Percentiles rank a stretch among this genome's conserved stretches.
Conservation (phyloP, 2,113 vertebrate genomes). For the Motacilla alba region DNA sequence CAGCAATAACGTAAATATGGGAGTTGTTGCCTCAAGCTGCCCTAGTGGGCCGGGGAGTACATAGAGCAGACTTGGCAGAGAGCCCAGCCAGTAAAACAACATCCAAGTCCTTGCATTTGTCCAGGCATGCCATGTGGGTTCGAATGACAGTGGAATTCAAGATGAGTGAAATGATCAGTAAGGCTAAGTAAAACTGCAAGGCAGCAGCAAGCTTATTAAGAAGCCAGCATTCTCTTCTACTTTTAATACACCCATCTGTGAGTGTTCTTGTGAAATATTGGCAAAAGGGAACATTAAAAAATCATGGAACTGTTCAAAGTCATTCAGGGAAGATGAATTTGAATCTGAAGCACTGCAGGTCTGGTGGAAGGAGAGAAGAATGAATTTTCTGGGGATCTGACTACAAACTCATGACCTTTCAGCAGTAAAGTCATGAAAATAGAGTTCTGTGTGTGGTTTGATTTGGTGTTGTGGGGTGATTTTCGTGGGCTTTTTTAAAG, state of each 20-base stretch:
- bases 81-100: conserved; percentile 74
- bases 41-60: conserved; percentile 73
- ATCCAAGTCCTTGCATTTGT: conserved; percentile 79
- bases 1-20: conserved; percentile 66
- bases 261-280: not conserved
- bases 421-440: not conserved
- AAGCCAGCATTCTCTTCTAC: not conserved
- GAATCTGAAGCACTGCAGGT: not conserved
- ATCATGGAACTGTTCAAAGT: not conserved
- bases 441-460: not conserved
- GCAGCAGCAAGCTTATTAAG: conserved; percentile 6
- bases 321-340: not conserved
- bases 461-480: not conserved
- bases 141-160: conserved; percentile 85
- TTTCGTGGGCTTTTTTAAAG: not conserved
- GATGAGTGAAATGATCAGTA: conserved; percentile 71
- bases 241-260: not conserved
- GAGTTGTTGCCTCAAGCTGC: conserved; percentile 74
- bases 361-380: not conserved
- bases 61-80: conserved; percentile 74
- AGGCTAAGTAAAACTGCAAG: conserved; percentile 42
- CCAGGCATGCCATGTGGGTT: conserved; percentile 84
- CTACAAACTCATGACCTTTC: not conserved
- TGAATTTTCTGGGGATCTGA: not conserved
- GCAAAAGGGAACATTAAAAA: not conserved